Percentiles rank a stretch among this genome's conserved stretches.
Conservation (phyloP, 2,113 vertebrate species). For the Anthoscopus minutus region DNA sequence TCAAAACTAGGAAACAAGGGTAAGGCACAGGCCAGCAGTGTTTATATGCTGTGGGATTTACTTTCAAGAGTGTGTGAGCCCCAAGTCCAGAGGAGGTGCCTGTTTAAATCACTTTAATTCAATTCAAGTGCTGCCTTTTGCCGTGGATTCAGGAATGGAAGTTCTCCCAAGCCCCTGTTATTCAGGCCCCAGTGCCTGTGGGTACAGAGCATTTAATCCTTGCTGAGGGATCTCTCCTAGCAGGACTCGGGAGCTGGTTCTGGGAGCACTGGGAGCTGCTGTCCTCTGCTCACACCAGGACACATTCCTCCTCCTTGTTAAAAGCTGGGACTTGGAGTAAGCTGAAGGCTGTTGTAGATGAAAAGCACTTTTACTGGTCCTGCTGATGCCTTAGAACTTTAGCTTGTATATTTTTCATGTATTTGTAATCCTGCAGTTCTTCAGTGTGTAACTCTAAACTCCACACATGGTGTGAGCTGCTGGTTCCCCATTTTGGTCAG, state of each 20-base stretch:
- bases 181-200: background rate
- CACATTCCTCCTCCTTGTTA: background rate
- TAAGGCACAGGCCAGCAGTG: background rate
- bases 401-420: background rate
- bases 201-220: background rate
- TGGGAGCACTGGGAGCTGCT: background rate
- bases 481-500: background rate
- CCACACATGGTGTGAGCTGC: background rate
- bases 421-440: background rate
- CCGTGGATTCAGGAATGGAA: background rate
- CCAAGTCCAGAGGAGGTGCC: background rate
- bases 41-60: background rate
- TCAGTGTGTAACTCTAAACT: background rate
- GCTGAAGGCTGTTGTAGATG: background rate
- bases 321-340: background rate
- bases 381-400: background rate
- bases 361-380: background rate
- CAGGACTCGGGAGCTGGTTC: background rate
- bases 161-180: background rate
- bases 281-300: background rate
- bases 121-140: background rate
- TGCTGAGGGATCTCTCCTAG: background rate
- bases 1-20: background rate
- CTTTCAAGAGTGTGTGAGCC: accelerated
- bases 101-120: background rate